Conservation (phyloP, 2,113 vertebrate genomes). For the Xiphophorus hellerii region DNA sequence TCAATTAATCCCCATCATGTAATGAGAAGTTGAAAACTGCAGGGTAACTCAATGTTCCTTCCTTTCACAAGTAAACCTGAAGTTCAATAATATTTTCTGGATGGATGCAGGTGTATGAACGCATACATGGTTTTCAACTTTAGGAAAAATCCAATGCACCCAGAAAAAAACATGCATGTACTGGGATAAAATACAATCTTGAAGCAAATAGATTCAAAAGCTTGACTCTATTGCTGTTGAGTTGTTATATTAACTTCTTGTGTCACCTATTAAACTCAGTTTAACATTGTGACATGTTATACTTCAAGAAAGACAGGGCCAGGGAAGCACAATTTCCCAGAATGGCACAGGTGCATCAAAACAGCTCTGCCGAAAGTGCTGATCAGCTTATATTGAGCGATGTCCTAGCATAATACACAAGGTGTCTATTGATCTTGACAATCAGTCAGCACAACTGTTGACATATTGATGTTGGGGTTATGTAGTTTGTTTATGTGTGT, state of each 20-base stretch:
- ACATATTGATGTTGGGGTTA: conserved; percentile 9
- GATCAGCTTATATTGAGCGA: conserved; percentile 5
- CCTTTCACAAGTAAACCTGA: no score
- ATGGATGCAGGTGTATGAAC: no score
- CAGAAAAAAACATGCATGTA: no score
- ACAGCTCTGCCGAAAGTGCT: neutral
- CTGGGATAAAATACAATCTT: no score
- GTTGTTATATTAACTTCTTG: neutral
- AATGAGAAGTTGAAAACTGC: no score
- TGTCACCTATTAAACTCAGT: conserved; percentile 12
- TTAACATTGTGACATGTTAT: neutral
- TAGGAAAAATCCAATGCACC: no score
- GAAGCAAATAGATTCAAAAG: no score
- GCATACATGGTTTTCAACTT: no score
- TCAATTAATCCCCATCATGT: no score
- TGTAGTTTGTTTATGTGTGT: neutral
- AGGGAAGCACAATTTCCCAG: neutral
- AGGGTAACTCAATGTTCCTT: no score
- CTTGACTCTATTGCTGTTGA: neutral
- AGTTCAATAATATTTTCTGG: no score
- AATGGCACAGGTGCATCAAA: neutral
- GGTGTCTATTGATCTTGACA: conserved; percentile 6
- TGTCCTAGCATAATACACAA: neutral
- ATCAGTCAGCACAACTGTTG: conserved; percentile 3
- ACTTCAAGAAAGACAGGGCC: neutral